A percentile compares a stretch with the other conserved stretches of the same genome.
These are phyloP conservation scores for Napeogenes inachia DNA, from an alignment of 2,888 invertebrate species.

Conservation along the genomic window DNA sequence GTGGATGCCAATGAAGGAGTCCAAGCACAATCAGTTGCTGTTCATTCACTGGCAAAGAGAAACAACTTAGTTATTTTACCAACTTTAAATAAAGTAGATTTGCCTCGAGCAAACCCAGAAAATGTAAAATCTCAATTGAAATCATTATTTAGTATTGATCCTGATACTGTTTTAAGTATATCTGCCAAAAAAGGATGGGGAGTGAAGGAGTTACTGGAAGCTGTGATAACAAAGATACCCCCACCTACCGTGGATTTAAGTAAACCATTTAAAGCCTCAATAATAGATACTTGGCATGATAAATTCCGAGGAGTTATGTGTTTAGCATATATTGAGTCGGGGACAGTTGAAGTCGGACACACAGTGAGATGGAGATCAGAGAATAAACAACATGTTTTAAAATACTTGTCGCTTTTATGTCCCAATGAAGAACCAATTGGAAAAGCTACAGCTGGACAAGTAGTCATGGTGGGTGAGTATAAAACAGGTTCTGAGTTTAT, in stretches of 20 bases:
- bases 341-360: constrained; percentile 84
- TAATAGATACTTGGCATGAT: constrained; percentile 97
- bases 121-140: constrained; percentile 87
- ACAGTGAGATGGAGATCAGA: constrained; percentile 84
- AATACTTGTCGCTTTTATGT: constrained; percentile 85
- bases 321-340: constrained; percentile 87
- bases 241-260: constrained; percentile 80
- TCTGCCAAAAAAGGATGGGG: constrained; percentile 96
- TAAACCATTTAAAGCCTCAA: constrained; percentile 84
- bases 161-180: constrained; percentile 85
- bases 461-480: constrained; percentile 86
- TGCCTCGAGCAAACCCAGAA: constrained; percentile 93
- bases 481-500: background rate
- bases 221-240: constrained; percentile 88
- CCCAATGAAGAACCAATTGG: constrained; percentile 84
- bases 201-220: constrained; percentile 84
- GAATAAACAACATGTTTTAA: constrained; percentile 86
- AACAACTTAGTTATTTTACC: constrained; percentile 91
- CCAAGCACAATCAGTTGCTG: constrained; percentile 98
- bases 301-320: constrained; percentile 89
- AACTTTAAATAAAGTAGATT: constrained; percentile 97
- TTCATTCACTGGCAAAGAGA: constrained; percentile 93
- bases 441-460: constrained; percentile 91
- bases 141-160: constrained; percentile 88
- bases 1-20: constrained; percentile 98